Conservation (phyloP, 2,888 invertebrate genomes). For the Scaptomyza polygonia region DNA sequence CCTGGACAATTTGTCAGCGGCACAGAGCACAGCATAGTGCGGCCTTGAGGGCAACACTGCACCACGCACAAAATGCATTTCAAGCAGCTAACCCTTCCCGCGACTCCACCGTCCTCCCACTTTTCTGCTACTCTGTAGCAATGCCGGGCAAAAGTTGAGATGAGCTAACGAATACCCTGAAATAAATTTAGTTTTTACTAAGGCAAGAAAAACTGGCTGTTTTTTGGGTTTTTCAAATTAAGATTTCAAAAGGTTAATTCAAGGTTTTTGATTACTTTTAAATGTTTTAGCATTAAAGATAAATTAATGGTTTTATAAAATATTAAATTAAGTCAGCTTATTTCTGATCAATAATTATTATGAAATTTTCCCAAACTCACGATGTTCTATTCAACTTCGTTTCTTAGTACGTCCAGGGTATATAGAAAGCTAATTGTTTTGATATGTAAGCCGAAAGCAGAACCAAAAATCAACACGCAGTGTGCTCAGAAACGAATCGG, state of each 20-base stretch:
- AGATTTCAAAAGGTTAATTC: too few relatives aligned
- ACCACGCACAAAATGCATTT: constrained; percentile 64
- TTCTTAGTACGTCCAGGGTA: neutral
- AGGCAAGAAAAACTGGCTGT: neutral
- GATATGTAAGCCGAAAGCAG: constrained; percentile 75
- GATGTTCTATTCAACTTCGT: too few relatives aligned
- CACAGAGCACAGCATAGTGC: constrained; percentile 22
- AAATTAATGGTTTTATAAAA: too few relatives aligned
- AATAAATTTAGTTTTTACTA: neutral
- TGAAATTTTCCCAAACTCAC: neutral
- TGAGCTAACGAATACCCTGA: neutral
- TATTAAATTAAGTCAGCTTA: too few relatives aligned
- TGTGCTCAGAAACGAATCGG: constrained; percentile 17
- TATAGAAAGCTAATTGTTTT: constrained; percentile 69
- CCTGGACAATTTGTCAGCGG: constrained; percentile 65
- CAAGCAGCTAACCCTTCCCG: constrained; percentile 8
- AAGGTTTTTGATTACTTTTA: too few relatives aligned
- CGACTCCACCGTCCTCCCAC: neutral
- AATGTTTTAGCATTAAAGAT: too few relatives aligned
- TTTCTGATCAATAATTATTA: neutral
- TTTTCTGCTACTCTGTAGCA: neutral
- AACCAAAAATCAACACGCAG: constrained; percentile 77
- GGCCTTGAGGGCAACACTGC: constrained; percentile 69
- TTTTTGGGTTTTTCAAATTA: too few relatives aligned
- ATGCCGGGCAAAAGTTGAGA: neutral